Conservation (phyloP, 2,113 vertebrate genomes). For the Hirundichthys speculiger region DNA sequence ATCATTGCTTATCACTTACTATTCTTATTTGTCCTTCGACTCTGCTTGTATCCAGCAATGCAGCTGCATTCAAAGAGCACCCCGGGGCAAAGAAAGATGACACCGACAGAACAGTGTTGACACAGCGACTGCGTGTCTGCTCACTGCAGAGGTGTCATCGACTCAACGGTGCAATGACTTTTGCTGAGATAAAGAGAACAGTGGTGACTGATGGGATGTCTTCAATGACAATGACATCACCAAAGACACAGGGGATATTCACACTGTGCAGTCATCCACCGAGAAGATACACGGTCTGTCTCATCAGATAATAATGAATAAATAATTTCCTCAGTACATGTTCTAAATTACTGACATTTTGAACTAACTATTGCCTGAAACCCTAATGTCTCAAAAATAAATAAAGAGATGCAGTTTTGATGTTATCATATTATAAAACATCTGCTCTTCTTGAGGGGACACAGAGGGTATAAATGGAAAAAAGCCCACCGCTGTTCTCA, state of each 20-base stretch:
- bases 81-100: conserved; percentile 56
- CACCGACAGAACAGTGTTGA: conserved; percentile 66
- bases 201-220: conserved; percentile 45
- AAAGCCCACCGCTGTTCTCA: no score
- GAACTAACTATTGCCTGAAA: no score
- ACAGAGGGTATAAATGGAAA: no score
- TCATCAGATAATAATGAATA: no score
- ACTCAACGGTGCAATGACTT: conserved; percentile 50
- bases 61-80: conserved; percentile 33
- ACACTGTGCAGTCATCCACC: no score
- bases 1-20: conserved; percentile 49
- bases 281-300: no score
- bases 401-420: no score
- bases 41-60: conserved; percentile 31
- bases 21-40: conserved; percentile 52
- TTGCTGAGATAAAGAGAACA: conserved; percentile 60
- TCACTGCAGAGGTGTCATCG: conserved; percentile 62
- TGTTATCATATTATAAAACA: no score
- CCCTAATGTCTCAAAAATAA: no score
- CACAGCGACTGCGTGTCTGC: conserved; percentile 57
- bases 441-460: no score
- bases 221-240: not conserved
- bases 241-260: not conserved
- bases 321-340: no score
- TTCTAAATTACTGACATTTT: no score